Evolutionary conservation across 1,140 invertebrate species (phyloP), one percentile per base, ranked within the genome.

Genomic region (Nephotettix cincticeps): DNA sequence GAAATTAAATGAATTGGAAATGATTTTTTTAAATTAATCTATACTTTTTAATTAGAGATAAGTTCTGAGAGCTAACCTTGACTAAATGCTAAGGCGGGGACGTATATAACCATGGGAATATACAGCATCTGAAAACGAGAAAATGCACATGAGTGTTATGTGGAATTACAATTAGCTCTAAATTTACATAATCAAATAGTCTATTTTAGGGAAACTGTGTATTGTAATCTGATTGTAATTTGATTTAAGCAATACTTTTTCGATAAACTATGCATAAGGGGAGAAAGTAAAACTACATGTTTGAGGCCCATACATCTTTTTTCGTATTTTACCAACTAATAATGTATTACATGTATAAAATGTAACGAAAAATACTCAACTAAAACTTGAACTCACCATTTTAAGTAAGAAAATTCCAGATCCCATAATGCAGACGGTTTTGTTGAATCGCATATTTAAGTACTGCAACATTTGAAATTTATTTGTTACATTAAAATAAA

Each of bases 371-470:
- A n/a, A n/a, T n/a, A n/a, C n/a, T n/a, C n/a, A n/a, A n/a, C n/a
- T n/a, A n/a, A n/a, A n/a, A n/a, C n/a, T n/a, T n/a, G n/a, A 25
- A 73, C 80, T 80, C 69, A 83, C 80, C 83, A 86, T 84, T 80
- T 86, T 88, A 27, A 86, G 80, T 1, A 90, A 75, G 75, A 91
- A 91, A n/a, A 89, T 83, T 17, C 84, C 78, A 0, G 89, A 90
- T 14, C 89, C 90, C 72, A 90, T 82, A 25, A 88, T 79, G 23
- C 90, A 83, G 3, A 90, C 84, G 1, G 82, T 80, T 67, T 84
- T 81, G 79, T 88, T 86, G 77, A 91, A 92, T 40, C 91, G 82
- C 72, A 86, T 75, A 70, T 91, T 88, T 65, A 94, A 81, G 79
- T 94, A 94, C 91, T 94, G 80, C 61, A 81, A 79, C 71, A 73